Conservation (phyloP, 2,113 vertebrate species). For the Oreochromis aureus region DNA sequence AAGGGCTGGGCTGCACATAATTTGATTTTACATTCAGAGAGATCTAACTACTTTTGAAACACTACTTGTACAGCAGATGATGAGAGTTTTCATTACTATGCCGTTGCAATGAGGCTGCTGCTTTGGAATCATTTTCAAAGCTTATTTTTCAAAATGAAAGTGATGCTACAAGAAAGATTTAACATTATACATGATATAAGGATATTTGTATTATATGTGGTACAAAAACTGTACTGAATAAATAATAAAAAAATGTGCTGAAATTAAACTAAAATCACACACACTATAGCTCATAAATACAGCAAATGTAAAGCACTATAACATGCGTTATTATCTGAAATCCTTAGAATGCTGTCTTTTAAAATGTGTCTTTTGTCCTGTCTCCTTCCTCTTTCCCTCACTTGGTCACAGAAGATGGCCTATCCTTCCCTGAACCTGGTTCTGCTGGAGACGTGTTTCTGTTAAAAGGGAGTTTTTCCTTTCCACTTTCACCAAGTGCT, state of each 20-base stretch:
- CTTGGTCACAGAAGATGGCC: not conserved
- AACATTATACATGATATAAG: not conserved
- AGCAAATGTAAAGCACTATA: not conserved
- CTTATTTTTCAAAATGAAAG: not conserved
- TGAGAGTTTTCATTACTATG: not conserved
- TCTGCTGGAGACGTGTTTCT: accelerated
- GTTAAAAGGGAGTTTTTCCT: not conserved
- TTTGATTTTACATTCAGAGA: not conserved
- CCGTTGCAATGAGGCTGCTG: not conserved
- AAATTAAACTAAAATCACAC: not conserved
- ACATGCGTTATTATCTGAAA: not conserved
- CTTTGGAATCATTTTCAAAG: not conserved
- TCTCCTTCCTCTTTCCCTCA: not conserved
- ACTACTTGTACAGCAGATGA: not conserved
- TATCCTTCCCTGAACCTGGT: not conserved
- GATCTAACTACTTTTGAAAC: not conserved
- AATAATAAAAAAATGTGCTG: not conserved
- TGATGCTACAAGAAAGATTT: not conserved
- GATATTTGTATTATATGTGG: not conserved
- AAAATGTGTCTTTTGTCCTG: accelerated
- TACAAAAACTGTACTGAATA: not conserved
- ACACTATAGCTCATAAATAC: not conserved
- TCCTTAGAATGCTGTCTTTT: not conserved
- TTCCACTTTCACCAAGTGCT: not conserved
- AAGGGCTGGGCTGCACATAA: not conserved